A percentile compares a stretch with the other conserved stretches of the same genome.
Evolutionary conservation across 1,140 invertebrate genomes (phyloP).

Genomic region (Luehdorfia chinensis): DNA sequence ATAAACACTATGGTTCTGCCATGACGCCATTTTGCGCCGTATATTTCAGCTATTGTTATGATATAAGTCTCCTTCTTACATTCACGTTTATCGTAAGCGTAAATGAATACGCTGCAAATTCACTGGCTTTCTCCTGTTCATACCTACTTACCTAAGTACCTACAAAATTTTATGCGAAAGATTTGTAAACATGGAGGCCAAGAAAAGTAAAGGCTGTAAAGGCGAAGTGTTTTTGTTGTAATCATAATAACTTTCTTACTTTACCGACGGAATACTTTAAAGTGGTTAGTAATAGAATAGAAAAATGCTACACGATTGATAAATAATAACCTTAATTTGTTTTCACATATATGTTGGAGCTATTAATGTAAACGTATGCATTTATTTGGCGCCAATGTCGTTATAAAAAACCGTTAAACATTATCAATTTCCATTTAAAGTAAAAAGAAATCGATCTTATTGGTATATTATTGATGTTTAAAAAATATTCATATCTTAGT

Average conservation of each 20-base stretch:
- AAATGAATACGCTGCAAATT: slow-evolving; percentile 54
- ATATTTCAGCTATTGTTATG: slow-evolving; percentile 50
- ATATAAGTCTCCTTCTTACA: slow-evolving; percentile 49
- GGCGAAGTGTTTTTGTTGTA: slow-evolving; percentile 33
- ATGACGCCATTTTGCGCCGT: slow-evolving; percentile 67
- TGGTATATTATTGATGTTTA: slow-evolving; percentile 4
- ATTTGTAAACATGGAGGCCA: slow-evolving; percentile 75
- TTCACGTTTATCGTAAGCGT: slow-evolving; percentile 29
- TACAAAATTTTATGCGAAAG: slow-evolving; percentile 62
- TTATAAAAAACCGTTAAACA: slow-evolving; percentile 67
- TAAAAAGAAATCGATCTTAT: slow-evolving; percentile 16
- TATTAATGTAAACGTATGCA: slow-evolving; percentile 68
- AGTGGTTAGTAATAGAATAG: slow-evolving; percentile 39
- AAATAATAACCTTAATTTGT: slow-evolving; percentile 23
- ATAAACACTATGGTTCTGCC: slow-evolving; percentile 15
- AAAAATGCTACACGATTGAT: slow-evolving; percentile 13
- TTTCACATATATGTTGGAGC: slow-evolving; percentile 16
- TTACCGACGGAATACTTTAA: slow-evolving; percentile 19
- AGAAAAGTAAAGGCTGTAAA: slow-evolving; percentile 35
- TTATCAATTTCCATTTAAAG: slow-evolving; percentile 28
- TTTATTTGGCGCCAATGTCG: slow-evolving; percentile 72
- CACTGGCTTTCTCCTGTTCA: slow-evolving; percentile 57
- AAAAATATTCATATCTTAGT: slow-evolving; percentile 19
- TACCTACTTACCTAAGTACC: slow-evolving; percentile 34
- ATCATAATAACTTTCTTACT: too few relatives aligned